Conservation (phyloP, 2,888 invertebrate species). For the Dermolepida albohirtum region DNA sequence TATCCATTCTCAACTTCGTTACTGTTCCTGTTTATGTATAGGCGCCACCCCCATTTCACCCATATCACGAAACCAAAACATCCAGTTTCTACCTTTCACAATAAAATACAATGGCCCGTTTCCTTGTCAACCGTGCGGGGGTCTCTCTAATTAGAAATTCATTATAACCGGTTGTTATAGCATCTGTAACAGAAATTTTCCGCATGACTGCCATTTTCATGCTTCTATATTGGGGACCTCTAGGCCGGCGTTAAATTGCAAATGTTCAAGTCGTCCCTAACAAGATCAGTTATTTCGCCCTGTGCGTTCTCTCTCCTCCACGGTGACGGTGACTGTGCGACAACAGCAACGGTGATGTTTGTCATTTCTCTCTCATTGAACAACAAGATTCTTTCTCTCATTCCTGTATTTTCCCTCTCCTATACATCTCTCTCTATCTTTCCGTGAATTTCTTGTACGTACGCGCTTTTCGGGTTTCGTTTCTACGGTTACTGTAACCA, state of each 20-base stretch:
- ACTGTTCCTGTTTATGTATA: too few relatives aligned
- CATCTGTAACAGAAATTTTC: slow-evolving; percentile 60
- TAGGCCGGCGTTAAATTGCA: slow-evolving; percentile 47
- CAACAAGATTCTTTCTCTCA: too few relatives aligned
- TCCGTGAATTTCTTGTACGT: too few relatives aligned
- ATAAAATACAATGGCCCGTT: slow-evolving; percentile 41
- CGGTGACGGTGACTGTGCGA: slow-evolving; percentile 35
- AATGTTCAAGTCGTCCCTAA: slow-evolving; percentile 56
- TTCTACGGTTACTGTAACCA: slow-evolving; percentile 32
- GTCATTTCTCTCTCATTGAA: background rate
- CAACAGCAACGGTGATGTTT: background rate
- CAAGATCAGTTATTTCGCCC: slow-evolving; percentile 54
- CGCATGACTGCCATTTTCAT: slow-evolving; percentile 53
- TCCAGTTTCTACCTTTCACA: too few relatives aligned
- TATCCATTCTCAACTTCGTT: too few relatives aligned
- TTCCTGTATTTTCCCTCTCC: too few relatives aligned
- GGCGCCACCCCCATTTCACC: too few relatives aligned
- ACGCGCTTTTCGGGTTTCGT: slow-evolving; percentile 1
- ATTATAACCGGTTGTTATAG: slow-evolving; percentile 58
- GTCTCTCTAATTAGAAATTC: slow-evolving; percentile 59
- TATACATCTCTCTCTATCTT: too few relatives aligned
- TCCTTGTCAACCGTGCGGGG: slow-evolving; percentile 50
- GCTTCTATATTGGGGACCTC: background rate
- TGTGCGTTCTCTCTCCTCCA: slow-evolving; percentile 42
- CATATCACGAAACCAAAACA: too few relatives aligned